Evolutionary conservation across 2,888 invertebrate species (phyloP).

Genomic region (Leptopterna dolabrata): DNA sequence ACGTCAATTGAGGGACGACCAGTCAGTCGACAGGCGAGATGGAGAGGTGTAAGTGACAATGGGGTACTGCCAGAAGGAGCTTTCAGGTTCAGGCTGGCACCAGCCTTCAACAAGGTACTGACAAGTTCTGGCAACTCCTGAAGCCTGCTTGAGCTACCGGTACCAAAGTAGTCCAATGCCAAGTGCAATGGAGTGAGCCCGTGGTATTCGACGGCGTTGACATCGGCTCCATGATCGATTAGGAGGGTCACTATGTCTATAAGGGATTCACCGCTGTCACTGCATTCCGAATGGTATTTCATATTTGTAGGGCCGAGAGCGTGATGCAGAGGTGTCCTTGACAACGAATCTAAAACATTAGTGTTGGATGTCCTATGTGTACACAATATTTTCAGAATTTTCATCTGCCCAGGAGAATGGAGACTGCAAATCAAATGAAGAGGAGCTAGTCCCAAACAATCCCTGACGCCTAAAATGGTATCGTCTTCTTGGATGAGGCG

Average conservation of each 20-base stretch:
- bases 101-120: background rate
- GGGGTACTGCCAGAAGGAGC: background rate
- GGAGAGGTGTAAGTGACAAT: background rate
- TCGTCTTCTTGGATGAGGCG: background rate
- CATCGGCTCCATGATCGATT: background rate
- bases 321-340: background rate
- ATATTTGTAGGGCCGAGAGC: background rate
- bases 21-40: background rate
- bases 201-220: background rate
- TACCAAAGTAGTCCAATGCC: background rate
- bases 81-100: background rate
- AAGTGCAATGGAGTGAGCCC: slow-evolving; percentile 3
- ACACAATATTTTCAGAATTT: background rate
- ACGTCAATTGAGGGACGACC: background rate
- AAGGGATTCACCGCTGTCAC: background rate
- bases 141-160: background rate
- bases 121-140: background rate
- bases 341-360: background rate
- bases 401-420: slow-evolving; percentile 14
- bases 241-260: background rate
- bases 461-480: background rate
- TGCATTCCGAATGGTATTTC: background rate
- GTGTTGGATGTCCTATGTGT: background rate
- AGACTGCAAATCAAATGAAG: slow-evolving; percentile 31
- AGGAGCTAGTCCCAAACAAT: background rate